Evolutionary conservation across 2,888 invertebrate genomes (phyloP), one percentile per base, ranked within the genome.

Genomic region (Diogma glabrata): DNA sequence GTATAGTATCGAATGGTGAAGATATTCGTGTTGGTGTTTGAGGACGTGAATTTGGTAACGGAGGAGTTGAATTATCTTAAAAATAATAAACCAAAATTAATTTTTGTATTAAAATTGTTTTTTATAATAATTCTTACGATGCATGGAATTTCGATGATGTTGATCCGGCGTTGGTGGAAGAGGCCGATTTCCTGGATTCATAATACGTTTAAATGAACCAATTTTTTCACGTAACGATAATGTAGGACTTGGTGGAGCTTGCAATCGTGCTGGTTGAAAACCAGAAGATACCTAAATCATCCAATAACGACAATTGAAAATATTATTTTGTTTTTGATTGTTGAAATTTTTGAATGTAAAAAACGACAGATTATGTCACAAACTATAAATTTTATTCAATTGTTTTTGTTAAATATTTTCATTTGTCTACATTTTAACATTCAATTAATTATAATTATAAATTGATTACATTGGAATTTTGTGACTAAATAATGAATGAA

Each of bases 121-220:
- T n/a, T n/a, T n/a, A n/a, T n/a, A n/a, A n/a, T 8, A 12, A 36
- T 36, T 9, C 24, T 3, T 46, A 22, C 22, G 12, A 46, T 38
- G 19, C n/a, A 33, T 9, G 12, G 3, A 2, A 26, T 16, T 24
- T 50, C 8, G 51, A 24, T 28, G 43, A 47, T 38, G 48, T 50
- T 30, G 48, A 17, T 48, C 19, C 14, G 78, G 78, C 28, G 77
- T 72, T 10, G 77, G 75, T 14, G 78, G 78, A 53, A 78, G 62
- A 7, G 78, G 78, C 46, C 78, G 66, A 55, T 69, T 70, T 38
- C 58, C 56, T 20, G 62, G 56, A 55, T 58, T 60, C 7, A 61
- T 60, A 24, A 54, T 52, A 28, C 60, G 54, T 46, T 59, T 60
- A 36, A 64, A 33, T 9, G 62, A 60, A 33, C 59, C 61, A 43